Base-by-base conservation (phyloP, 2,888 invertebrate genomes). In the Eupithecia pulchellata region DNA sequence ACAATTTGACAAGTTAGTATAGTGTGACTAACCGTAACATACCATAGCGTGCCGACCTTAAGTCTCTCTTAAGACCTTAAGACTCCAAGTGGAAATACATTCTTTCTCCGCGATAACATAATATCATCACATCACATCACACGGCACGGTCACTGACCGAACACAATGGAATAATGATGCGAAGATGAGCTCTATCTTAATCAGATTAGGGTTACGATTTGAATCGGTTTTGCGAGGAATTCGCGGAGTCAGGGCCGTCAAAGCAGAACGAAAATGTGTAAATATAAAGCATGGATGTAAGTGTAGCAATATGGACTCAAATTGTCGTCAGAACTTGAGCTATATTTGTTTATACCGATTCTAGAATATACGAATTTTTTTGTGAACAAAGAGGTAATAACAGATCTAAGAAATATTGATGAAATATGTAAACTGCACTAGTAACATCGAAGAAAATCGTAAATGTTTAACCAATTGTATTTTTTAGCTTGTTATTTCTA, bases 101-200 rank as follows among this genome's bases (percentile, higher is more conserved):
- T 64, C 69, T 69, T 67, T 69, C 69, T 69, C 64, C 29, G 6
- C 61, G 69, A 73, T 69, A 67, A 68, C 36, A 42, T 25, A 32
- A 36, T n/a, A n/a, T n/a, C n/a, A n/a, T n/a, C n/a, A n/a, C n/a
- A n/a, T n/a, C n/a, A n/a, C 17, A 32, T 5, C n/a, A 29, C 64
- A 55, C 67, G 69, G 25, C 64, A 68, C 47, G 64, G 69, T 71
- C 71, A 42, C 27, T 64, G 69, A 67, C 67, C 72, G 64, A 34
- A 61, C 34, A 73, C 66, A 73, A 69, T 69, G 25, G 60, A 36
- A 32, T 64, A 4, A 17, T n/a, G 55, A 65, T 62, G 47, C 5
- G 47, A 68, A 60, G 32, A 36, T 60, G 30, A 32, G 25, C 20
- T 25, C 17, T 65, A 66, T 39, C 57, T 42, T 55, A 34, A 62